phyloP scores from a whole-genome alignment of 2,797 vertebrate species.

The Sebastes minor region DNA sequence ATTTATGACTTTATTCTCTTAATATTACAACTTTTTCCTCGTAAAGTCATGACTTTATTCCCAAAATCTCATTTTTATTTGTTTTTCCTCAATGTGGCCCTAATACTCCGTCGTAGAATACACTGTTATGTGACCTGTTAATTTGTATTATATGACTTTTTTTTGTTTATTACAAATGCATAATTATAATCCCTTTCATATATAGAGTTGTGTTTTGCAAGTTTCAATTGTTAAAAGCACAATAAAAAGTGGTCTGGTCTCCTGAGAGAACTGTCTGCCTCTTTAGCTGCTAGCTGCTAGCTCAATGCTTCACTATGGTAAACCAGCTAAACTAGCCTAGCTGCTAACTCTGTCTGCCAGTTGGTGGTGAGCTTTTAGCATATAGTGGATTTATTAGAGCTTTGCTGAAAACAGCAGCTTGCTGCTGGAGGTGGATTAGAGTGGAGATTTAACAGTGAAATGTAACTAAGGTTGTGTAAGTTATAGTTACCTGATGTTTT shows the following conservation, averaged over 20 bases:
- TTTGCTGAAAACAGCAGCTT: not conserved
- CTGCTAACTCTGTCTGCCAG: not conserved
- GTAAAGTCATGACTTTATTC: no score
- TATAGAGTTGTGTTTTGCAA: no score
- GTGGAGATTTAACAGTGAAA: not conserved
- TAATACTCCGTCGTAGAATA: no score
- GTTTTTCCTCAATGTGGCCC: accelerated
- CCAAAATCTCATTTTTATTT: no score
- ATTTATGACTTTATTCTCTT: no score
- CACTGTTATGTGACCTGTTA: no score
- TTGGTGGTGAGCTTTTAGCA: not conserved
- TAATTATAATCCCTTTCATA: no score
- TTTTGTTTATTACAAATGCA: no score
- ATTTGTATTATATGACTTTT: no score
- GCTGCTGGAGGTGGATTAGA: not conserved
- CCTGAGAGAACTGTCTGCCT: not conserved
- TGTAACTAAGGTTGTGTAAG: not conserved
- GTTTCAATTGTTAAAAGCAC: no score
- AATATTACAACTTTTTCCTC: no score
- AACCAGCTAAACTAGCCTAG: not conserved
- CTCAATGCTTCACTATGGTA: not conserved
- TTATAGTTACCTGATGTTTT: not conserved
- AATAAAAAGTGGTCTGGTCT: no score
- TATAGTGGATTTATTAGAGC: not conserved
- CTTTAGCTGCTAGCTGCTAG: not conserved